phyloP scores from a whole-genome alignment of 2,888 invertebrate species.

The Sericinus montela region DNA sequence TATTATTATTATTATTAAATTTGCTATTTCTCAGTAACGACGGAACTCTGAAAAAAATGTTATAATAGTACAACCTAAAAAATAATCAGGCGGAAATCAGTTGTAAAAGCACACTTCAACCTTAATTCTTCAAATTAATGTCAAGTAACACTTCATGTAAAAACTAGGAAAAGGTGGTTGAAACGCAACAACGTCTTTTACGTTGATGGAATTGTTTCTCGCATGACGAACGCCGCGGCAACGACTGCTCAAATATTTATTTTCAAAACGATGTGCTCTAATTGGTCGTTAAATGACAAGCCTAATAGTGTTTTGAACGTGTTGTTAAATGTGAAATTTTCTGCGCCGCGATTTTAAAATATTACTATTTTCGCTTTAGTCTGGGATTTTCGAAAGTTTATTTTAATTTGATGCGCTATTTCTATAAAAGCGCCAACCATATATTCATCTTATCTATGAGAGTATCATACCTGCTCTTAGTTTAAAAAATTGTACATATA shows the following conservation, averaged over 20 bases:
- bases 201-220: conserved; percentile 48
- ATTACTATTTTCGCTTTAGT: too few relatives aligned
- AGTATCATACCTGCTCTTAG: too few relatives aligned
- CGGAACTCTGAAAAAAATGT: not conserved
- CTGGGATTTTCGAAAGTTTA: too few relatives aligned
- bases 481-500: too few relatives aligned
- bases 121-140: conserved; percentile 19
- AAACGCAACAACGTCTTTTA: conserved; percentile 41
- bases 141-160: conserved; percentile 17
- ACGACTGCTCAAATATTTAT: conserved; percentile 19
- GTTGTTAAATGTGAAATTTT: not conserved
- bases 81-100: conserved; percentile 13
- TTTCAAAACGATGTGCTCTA: conserved; percentile 16
- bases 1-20: too few relatives aligned
- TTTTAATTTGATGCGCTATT: too few relatives aligned
- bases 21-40: not conserved
- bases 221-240: conserved; percentile 35
- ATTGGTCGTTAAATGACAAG: conserved; percentile 9
- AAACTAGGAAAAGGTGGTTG: conserved; percentile 18
- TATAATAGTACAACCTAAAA: not conserved
- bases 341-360: too few relatives aligned
- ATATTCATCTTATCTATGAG: too few relatives aligned
- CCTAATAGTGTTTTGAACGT: not conserved
- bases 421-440: too few relatives aligned
- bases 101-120: conserved; percentile 16